Conservation (phyloP, 2,113 vertebrate genomes). For the Epinephelus cyanopodus region DNA sequence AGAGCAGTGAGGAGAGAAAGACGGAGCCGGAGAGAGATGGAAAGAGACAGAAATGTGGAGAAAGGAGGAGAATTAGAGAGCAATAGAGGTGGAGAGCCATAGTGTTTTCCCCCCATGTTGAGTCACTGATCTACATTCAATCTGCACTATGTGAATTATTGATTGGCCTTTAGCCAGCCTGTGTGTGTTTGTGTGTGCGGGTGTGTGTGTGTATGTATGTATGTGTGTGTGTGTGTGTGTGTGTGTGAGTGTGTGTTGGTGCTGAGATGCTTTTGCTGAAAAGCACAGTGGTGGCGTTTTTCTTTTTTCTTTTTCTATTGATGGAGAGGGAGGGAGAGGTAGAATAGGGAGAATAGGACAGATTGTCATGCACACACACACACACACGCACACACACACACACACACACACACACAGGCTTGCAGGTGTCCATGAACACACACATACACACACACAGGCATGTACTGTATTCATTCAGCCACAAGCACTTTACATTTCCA, state of each 20-base stretch:
- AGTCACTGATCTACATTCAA: constrained; percentile 80
- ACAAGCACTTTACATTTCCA: background rate
- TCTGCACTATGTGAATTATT: constrained; percentile 79
- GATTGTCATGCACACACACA: constrained; percentile 11
- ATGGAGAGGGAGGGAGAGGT: background rate
- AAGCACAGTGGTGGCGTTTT: constrained; percentile 58
- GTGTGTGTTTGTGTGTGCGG: constrained; percentile 25
- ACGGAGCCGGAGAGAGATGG: background rate
- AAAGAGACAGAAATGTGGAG: constrained; percentile 13
- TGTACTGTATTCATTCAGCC: no score
- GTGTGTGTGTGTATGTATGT: constrained; percentile 35
- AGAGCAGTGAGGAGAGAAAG: background rate
- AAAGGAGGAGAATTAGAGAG: constrained; percentile 32
- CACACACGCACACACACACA: background rate
- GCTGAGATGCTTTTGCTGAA: constrained; percentile 58
- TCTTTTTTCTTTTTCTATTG: constrained; percentile 40
- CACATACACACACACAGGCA: background rate
- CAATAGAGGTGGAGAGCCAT: constrained; percentile 38
- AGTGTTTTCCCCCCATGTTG: constrained; percentile 67
- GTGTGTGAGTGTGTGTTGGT: constrained; percentile 25
- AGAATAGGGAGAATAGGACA: constrained; percentile 26
- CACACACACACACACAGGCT: background rate
- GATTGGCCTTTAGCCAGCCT: constrained; percentile 76
- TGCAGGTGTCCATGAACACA: constrained; percentile 11
- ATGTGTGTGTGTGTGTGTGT: constrained; percentile 22